Evolutionary conservation across 1,140 invertebrate genomes (phyloP), one percentile per base, ranked within the genome.

Genomic region (Homarus americanus): DNA sequence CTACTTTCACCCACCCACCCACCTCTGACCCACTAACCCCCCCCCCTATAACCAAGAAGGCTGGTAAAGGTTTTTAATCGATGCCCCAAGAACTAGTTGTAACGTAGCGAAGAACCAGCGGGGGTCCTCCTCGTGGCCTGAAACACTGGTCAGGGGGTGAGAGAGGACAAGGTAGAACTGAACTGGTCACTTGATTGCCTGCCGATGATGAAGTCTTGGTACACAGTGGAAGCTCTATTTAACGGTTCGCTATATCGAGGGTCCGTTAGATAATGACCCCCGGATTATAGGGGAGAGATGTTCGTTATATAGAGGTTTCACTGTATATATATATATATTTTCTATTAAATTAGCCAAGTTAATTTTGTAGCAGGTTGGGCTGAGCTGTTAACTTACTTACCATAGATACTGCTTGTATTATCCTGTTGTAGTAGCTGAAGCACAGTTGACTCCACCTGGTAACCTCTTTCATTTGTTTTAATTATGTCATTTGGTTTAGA

Each of bases 121-220:
- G 76, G 76, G 76, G 36, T 28, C 34, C 32, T n/a, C n/a, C n/a
- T n/a, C n/a, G n/a, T n/a, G n/a, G n/a, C 76, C 76, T 79, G 76
- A 79, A 44, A 44, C 40, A 20, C 20, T 79, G 15, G 49, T 44
- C 24, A 79, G 10, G 44, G 36, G 28, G 20, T 44, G 76, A 40
- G 44, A 41, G 36, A 79, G 76, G 76, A 79, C 76, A 79, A 44
- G 76, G 76, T 49, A 79, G 76, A 41, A 79, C 40, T 38, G 4
- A 63, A 63, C 20, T 63, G 58, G 58, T 63, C 44, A 49, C n/a
- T 58, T 66, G 12, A 66, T 69, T 69, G n/a, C 63, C 63, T 69
- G 63, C 63, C 32, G n/a, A 32, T 32, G 9, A 69, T 63, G 20
- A 63, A 2, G 58, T 63, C 24, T 20, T 49, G 5, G 44, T 49